Evolutionary conservation across 2,113 vertebrate species (phyloP), one percentile per base, ranked within the genome.

Genomic region (Siniperca chuatsi): DNA sequence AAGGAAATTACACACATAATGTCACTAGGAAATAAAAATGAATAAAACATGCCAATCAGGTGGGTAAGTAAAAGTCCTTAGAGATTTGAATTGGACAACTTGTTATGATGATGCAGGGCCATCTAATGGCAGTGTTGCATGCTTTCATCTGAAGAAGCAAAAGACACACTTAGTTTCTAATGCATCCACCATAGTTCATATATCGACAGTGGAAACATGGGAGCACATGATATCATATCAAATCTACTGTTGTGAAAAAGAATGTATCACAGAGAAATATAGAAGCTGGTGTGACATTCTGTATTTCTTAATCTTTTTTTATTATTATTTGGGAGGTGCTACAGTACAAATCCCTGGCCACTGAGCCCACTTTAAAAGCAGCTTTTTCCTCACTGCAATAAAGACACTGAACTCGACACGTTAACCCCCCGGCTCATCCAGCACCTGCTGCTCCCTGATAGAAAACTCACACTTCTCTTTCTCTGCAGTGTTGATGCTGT

Each of bases 111-210:
- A 78, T 46, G 48, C 58, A 44, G 48, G 21, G 35, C 37, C 11
- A 44, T n/a, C 50, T 65, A 42, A 71, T 35, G 23, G 46, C 21
- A 52, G 1, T 29, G 29, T 42, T 25, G 11, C 10, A 50, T 11
- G 21, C 50, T 79, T 79, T 62, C 13, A 58, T 79, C 61, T 60
- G 44, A 44, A 70, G 79, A 18, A 50, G 69, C 25, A 75, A 75
- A 74, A 40, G 4, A 52, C 4, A n/a, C 15, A 20, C 18, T 84
- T 44, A 40, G 46, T 42, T 67, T 67, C 1, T 18, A 65, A 70
- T 50, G 37, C 9, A 79, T 40, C n/a, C 40, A 18, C 20, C 20
- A 10, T 15, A 33, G n/a, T 40, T 37, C 8, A 20, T 40, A 33
- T 8, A 55, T 40, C 1, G 1, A 7, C 20, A 25, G 12, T 5